Conservation (phyloP, 2,797 vertebrate species). For the Lepilemur ruficaudatus region DNA sequence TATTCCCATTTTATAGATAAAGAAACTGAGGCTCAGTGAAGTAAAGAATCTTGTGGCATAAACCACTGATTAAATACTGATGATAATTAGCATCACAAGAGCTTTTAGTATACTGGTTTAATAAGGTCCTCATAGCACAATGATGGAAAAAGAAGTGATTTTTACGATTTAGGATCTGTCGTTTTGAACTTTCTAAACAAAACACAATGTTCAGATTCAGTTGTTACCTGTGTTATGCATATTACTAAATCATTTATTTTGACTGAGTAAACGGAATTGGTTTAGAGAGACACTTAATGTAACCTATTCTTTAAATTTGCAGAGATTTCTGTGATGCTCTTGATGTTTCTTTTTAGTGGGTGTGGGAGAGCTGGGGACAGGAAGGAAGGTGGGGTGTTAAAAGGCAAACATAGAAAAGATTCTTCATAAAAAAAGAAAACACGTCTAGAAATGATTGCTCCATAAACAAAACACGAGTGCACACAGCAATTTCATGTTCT, state of each 20-base stretch:
- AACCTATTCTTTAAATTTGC: slow-evolving; percentile 53
- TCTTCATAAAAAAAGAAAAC: slow-evolving; percentile 76
- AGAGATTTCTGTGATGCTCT: slow-evolving; percentile 51
- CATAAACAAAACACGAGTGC: slow-evolving; percentile 84
- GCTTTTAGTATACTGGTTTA: background rate
- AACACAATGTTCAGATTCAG: background rate
- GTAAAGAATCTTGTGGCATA: background rate
- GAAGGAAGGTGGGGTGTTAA: slow-evolving; percentile 62
- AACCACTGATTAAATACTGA: background rate
- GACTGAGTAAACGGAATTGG: slow-evolving; percentile 25
- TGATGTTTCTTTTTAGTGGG: slow-evolving; percentile 40
- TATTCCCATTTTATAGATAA: background rate
- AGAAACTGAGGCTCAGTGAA: slow-evolving; percentile 11
- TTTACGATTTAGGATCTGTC: background rate
- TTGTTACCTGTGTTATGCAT: slow-evolving; percentile 27
- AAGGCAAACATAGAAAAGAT: slow-evolving; percentile 75
- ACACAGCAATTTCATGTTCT: slow-evolving; percentile 85
- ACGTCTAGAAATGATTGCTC: slow-evolving; percentile 80
- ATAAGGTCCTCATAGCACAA: background rate
- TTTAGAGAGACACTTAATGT: slow-evolving; percentile 28
- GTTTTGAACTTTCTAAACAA: slow-evolving; percentile 1
- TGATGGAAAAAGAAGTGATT: background rate
- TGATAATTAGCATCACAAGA: background rate
- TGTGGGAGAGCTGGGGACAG: slow-evolving; percentile 54
- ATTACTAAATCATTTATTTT: slow-evolving; percentile 62